Evolutionary conservation across 2,797 vertebrate species (phyloP).

Genomic region (Mus caroli): DNA sequence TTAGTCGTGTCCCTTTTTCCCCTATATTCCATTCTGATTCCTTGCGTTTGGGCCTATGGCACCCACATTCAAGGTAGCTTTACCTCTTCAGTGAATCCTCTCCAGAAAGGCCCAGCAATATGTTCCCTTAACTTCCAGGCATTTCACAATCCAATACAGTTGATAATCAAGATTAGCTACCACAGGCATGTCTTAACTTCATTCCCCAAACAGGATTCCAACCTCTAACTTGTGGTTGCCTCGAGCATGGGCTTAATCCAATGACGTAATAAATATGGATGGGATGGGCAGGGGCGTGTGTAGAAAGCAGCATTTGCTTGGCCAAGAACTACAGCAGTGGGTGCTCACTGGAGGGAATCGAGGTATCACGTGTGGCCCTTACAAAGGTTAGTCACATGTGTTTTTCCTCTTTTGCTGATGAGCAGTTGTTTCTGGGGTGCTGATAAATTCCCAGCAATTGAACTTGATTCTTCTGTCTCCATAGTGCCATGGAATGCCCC

Average conservation of each 20-base stretch:
- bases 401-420: neutral
- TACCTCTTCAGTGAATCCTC: neutral
- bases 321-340: neutral
- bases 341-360: too few species aligned
- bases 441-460: neutral
- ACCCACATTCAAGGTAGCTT: neutral
- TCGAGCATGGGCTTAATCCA: neutral
- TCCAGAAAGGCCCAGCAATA: neutral
- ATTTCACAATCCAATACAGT: neutral
- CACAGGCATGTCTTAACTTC: slow-evolving; percentile 15
- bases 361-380: neutral
- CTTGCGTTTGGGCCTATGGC: neutral
- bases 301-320: neutral
- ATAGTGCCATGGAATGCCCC: neutral
- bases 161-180: neutral
- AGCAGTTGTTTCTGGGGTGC: neutral
- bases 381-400: neutral
- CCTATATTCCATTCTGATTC: neutral
- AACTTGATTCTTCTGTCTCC: neutral
- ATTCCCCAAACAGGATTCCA: neutral
- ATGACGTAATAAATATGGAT: neutral
- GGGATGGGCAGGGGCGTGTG: neutral
- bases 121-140: neutral
- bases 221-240: neutral
- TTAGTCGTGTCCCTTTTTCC: too few species aligned